These are phyloP conservation scores for Heptranchias perlo DNA, from an alignment of 2,113 vertebrate genomes.

Conservation along the genomic window DNA sequence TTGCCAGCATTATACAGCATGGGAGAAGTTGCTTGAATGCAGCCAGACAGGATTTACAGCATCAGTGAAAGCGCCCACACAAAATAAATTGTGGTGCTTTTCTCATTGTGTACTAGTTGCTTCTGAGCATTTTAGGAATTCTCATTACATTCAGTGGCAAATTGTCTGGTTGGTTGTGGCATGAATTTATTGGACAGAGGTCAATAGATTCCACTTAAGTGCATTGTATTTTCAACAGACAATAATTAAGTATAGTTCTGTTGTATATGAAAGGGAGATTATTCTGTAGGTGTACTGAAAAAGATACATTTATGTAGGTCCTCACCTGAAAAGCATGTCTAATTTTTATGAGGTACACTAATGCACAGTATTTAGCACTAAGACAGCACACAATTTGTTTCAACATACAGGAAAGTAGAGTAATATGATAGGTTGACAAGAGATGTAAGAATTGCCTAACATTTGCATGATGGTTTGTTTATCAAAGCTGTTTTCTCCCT, in stretches of 20 bases:
- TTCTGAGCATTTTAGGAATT: not conserved
- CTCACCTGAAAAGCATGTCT: not conserved
- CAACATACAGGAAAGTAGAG: not conserved
- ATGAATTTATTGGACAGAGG: not conserved
- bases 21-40: not conserved
- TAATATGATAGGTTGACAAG: not conserved
- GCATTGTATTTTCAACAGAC: not conserved
- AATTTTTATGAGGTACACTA: not conserved
- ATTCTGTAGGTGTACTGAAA: not conserved
- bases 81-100: not conserved
- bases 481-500: not conserved
- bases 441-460: not conserved
- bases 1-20: not conserved
- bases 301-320: not conserved
- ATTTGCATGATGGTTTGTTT: conserved; percentile 1
- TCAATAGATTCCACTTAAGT: not conserved
- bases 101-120: too few relatives aligned
- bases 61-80: not conserved
- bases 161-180: not conserved
- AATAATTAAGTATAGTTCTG: not conserved
- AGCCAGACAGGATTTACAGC: not conserved
- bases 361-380: not conserved
- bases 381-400: not conserved
- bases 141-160: not conserved
- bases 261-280: not conserved